Evolutionary conservation across 2,113 vertebrate species (phyloP).

Genomic region (Verasper variegatus): DNA sequence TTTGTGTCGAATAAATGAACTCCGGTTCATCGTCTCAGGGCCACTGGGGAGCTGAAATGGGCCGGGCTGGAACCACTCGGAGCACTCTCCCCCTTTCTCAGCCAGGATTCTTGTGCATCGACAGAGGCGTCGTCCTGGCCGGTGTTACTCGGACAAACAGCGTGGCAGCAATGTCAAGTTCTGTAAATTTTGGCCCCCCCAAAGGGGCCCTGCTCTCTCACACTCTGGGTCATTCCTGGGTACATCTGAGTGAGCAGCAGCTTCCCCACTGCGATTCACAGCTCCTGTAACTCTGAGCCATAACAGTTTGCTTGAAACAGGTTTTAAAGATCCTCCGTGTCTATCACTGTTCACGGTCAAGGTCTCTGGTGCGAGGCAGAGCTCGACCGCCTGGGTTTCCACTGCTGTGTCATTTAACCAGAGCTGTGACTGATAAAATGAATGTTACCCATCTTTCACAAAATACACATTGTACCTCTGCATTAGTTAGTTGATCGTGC

Average conservation of each 20-base stretch:
- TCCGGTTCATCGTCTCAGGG: neutral
- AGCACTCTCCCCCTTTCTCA: neutral
- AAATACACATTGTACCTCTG: neutral
- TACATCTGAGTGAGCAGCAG: slow-evolving; percentile 5
- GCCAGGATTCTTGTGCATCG: neutral
- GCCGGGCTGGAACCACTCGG: neutral
- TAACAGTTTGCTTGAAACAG: slow-evolving; percentile 5
- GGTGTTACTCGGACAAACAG: neutral
- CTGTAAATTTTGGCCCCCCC: no score
- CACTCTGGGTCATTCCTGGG: no score
- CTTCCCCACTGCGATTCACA: slow-evolving; percentile 24
- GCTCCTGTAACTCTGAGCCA: neutral
- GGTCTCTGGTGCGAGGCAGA: no score
- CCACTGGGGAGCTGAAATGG: neutral
- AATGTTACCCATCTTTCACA: neutral
- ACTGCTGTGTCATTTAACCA: neutral
- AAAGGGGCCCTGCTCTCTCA: neutral
- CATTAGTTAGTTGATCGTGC: no score
- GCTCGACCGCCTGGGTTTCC: neutral
- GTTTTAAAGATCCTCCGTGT: slow-evolving; percentile 19
- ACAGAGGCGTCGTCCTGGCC: slow-evolving; percentile 13
- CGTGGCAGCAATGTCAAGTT: neutral
- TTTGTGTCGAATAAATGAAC: neutral
- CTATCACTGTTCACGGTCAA: neutral
- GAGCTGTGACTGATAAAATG: neutral